These are phyloP conservation scores for Okamejei kenojei DNA, from an alignment of 2,797 vertebrate genomes.

Conservation along the genomic window DNA sequence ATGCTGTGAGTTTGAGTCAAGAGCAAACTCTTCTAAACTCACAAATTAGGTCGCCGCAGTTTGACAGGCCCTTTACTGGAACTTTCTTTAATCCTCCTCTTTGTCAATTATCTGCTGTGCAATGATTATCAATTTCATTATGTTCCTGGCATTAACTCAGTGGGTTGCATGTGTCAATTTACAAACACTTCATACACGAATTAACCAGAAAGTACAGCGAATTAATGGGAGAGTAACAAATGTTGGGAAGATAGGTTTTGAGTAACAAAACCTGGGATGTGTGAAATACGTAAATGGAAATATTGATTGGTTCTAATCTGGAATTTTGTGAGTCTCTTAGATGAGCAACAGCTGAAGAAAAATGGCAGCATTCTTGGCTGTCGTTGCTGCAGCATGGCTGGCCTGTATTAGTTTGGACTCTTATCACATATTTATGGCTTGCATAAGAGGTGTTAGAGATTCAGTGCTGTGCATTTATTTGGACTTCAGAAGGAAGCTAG, in stretches of 20 bases:
- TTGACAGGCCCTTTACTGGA: not conserved
- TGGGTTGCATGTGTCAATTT: not conserved
- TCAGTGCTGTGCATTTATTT: not conserved
- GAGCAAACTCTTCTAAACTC: no score
- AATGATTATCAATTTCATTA: not conserved
- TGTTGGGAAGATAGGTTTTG: not conserved
- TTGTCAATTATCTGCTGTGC: not conserved
- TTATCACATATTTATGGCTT: not conserved
- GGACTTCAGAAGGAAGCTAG: not conserved
- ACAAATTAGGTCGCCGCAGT: no score
- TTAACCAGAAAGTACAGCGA: not conserved
- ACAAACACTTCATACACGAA: no score
- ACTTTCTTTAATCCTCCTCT: not conserved
- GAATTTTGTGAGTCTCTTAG: not conserved
- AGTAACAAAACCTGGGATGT: not conserved
- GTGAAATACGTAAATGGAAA: not conserved
- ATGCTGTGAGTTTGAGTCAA: no score
- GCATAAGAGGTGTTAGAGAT: not conserved
- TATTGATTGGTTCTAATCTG: not conserved
- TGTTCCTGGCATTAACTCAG: not conserved
- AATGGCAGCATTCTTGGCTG: conserved; percentile 12
- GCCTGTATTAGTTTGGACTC: not conserved
- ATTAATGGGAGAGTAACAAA: not conserved
- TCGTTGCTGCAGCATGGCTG: not conserved
- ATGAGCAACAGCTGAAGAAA: conserved; percentile 21